These are phyloP conservation scores for Eulemur mongoz DNA, from an alignment of 2,797 vertebrate species.

Conservation along the genomic window DNA sequence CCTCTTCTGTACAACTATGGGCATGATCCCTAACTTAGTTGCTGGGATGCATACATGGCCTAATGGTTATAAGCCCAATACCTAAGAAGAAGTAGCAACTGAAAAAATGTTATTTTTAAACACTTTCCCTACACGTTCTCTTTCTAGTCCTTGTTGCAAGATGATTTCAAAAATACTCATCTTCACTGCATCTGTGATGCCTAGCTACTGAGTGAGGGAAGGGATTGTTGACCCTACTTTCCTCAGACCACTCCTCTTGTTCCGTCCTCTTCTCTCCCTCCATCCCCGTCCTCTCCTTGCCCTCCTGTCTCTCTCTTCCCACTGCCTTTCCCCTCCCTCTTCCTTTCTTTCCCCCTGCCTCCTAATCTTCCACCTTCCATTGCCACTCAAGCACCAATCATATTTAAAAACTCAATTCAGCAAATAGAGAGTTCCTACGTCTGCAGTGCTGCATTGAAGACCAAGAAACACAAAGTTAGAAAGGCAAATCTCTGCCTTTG, in stretches of 20 bases:
- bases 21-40: background rate
- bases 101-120: background rate
- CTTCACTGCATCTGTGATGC: background rate
- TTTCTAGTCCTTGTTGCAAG: background rate
- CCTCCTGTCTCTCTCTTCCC: background rate
- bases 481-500: background rate
- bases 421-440: background rate
- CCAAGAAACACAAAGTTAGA: background rate
- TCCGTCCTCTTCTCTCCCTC: background rate
- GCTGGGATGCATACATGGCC: background rate
- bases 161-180: background rate
- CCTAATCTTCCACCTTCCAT: background rate
- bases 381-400: background rate
- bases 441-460: background rate
- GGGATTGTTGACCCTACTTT: rapidly evolving
- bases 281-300: background rate
- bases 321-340: background rate
- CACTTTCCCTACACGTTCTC: background rate
- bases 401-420: background rate
- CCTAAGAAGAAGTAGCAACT: background rate
- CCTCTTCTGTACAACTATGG: background rate
- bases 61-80: background rate
- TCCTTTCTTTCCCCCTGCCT: background rate
- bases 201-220: background rate
- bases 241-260: background rate